A percentile compares a stretch with the other conserved stretches of the same genome.
Conservation (phyloP, 2,113 vertebrate genomes). For the Cottus gobio region DNA sequence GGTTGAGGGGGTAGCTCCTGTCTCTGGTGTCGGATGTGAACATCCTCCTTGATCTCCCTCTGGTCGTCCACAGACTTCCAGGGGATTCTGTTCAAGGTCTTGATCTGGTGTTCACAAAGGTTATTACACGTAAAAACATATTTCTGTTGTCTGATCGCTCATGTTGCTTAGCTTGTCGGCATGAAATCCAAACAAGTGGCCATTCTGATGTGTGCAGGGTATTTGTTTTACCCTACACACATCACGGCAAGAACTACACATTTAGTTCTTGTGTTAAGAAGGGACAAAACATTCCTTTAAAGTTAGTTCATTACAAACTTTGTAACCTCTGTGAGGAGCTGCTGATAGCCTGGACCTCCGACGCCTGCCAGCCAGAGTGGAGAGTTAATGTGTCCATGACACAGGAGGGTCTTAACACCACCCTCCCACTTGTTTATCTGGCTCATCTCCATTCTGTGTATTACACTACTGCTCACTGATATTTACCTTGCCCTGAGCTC, state of each 20-base stretch:
- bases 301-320: not conserved
- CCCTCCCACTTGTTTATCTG: constrained; percentile 50
- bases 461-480: constrained; percentile 49
- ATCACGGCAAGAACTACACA: not conserved
- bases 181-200: too few species aligned
- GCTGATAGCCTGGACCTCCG: not conserved
- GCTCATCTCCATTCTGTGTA: constrained; percentile 49
- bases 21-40: too few species aligned
- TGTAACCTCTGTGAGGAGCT: not conserved
- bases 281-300: not conserved
- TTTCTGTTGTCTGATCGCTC: not conserved
- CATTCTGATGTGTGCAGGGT: not conserved
- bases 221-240: not conserved
- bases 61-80: too few species aligned
- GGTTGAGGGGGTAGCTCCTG: too few species aligned
- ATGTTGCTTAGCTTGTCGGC: not conserved
- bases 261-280: not conserved
- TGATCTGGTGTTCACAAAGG: not conserved
- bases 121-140: not conserved
- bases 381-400: constrained; percentile 54
- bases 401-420: constrained; percentile 41
- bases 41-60: too few species aligned
- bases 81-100: not conserved
- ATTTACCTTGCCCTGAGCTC: constrained; percentile 50
- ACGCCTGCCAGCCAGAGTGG: not conserved